These are phyloP conservation scores for Sarcoramphus papa DNA, from an alignment of 2,797 vertebrate species.

Conservation along the genomic window DNA sequence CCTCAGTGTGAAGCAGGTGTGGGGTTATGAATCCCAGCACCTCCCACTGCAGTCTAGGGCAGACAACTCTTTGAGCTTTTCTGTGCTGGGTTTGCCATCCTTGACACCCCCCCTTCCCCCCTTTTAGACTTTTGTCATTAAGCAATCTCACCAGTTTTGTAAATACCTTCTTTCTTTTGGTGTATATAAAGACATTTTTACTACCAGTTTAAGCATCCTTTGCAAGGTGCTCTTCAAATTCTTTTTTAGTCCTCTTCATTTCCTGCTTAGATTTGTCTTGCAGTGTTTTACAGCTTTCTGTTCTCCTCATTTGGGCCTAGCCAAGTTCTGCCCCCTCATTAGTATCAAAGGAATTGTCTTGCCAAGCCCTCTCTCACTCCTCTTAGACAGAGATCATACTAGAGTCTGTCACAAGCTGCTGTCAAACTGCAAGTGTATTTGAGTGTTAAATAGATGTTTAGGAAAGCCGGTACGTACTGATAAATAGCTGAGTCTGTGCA, in stretches of 20 bases:
- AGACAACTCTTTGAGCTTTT: background rate
- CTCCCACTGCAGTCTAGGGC: too few relatives aligned
- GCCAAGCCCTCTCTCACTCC: background rate
- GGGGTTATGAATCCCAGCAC: background rate
- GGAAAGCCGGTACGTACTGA: background rate
- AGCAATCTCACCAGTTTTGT: background rate
- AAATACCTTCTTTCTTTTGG: background rate
- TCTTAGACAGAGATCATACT: background rate
- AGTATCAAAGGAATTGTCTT: background rate
- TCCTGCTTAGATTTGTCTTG: background rate
- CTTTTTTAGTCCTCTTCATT: background rate
- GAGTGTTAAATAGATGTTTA: background rate
- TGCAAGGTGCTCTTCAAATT: background rate
- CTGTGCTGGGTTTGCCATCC: background rate
- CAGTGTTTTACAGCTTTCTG: background rate
- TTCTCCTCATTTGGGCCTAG: background rate
- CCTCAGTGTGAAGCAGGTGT: background rate
- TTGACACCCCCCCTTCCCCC: accelerated
- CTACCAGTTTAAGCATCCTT: background rate
- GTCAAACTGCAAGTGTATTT: background rate
- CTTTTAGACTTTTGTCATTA: background rate
- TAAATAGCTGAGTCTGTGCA: background rate
- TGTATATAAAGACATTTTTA: background rate
- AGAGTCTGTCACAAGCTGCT: background rate
- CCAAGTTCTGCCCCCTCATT: background rate